phyloP scores from a whole-genome alignment of 2,797 vertebrate genomes.

The Limosa lapponica region DNA sequence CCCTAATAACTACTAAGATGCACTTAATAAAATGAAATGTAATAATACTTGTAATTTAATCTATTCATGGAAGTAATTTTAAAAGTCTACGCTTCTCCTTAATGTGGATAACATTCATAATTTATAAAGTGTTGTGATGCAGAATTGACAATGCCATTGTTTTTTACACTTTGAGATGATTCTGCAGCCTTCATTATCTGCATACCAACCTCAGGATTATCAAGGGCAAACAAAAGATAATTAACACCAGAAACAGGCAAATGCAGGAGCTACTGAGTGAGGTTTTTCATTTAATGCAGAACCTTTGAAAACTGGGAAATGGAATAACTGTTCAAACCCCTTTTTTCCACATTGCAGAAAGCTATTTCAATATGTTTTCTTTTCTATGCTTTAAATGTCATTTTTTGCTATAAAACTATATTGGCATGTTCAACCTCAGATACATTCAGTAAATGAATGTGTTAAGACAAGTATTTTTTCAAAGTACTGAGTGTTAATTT shows the following conservation, averaged over 20 bases:
- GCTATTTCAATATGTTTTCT: constrained; percentile 26
- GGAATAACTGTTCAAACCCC: constrained; percentile 65
- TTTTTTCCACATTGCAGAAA: constrained; percentile 2
- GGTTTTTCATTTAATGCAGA: constrained; percentile 80
- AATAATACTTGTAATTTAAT: constrained; percentile 99
- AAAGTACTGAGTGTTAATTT: not conserved
- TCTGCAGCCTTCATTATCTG: constrained; percentile 92
- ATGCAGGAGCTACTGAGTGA: constrained; percentile 79
- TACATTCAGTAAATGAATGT: not conserved
- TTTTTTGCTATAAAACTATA: constrained; percentile 39
- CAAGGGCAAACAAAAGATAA: constrained; percentile 99
- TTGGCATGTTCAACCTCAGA: constrained; percentile 9
- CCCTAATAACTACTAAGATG: constrained; percentile 95
- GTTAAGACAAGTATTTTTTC: constrained; percentile 12
- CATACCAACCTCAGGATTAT: constrained; percentile 91
- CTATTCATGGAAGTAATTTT: constrained; percentile 97
- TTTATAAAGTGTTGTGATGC: constrained; percentile 97
- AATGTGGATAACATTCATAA: constrained; percentile 97
- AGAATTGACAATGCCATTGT: constrained; percentile 96
- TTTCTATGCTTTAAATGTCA: not conserved
- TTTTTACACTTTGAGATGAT: constrained; percentile 92
- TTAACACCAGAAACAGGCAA: constrained; percentile 90
- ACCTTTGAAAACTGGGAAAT: constrained; percentile 79
- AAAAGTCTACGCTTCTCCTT: constrained; percentile 91
- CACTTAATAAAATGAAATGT: constrained; percentile 97